Evolutionary conservation across 2,888 invertebrate species (phyloP), one percentile per base, ranked within the genome.

Genomic region (Matsumyia berberina): DNA sequence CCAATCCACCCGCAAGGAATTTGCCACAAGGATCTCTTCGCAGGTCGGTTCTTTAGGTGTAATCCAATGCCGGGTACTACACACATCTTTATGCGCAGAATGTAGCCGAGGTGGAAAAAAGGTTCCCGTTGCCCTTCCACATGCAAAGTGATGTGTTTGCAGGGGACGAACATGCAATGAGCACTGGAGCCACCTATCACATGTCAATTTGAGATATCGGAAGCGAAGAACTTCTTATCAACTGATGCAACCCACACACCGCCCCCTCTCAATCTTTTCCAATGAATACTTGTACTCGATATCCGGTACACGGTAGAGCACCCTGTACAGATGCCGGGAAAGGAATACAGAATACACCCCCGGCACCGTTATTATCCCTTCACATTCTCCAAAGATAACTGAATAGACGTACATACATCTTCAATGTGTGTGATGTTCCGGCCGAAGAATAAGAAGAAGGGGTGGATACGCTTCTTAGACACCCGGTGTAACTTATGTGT

Each of bases 161-260:
- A 8, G 12, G 19, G 2, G 24, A 58, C 15, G 33, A 15, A 29
- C 15, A 12, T n/a, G 37, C 6, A n/a, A 42, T 29, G 24, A 51
- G 58, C 51, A 7, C 55, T 55, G 39, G 33, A 64, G 37, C 64
- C 58, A 70, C 58, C 64, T 67, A 72, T 78, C 77, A 67, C 66
- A 69, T 57, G 78, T 79, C 78, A 78, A 72, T 78, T 79, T 79
- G 35, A 69, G 73, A 78, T 79, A 79, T 69, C 79, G 73, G 67
- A 83, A 51, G 55, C 35, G 19, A 62, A 31, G 55, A 62, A 78
- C 67, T 73, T 33, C 67, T 53, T 82, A 69, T 83, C 73, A 73
- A 49, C 72, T 62, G 39, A 29, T 55, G 66, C 78, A 62, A 57
- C 67, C 72, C 9, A 39, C 58, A 64, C 51, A 49, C 33, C 46